Conservation (phyloP, 1,140 invertebrate genomes). For the Galleria mellonella region DNA sequence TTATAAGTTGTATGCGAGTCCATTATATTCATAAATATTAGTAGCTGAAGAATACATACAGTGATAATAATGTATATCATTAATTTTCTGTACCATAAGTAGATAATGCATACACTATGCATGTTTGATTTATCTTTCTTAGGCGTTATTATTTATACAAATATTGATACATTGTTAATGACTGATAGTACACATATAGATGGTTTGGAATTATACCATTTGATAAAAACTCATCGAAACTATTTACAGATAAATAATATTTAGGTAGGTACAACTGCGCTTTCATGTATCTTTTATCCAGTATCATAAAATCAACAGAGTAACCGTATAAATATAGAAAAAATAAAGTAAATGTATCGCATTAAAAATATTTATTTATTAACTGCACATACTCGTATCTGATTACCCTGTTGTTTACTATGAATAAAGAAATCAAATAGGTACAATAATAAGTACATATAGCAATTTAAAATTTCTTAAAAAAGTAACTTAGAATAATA, state of each 20-base stretch:
- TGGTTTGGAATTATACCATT: conserved; percentile 5
- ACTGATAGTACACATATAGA: conserved; percentile 8
- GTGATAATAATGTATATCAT: conserved; percentile 35
- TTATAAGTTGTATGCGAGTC: conserved; percentile 33
- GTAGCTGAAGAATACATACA: conserved; percentile 40
- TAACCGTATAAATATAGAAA: too few species aligned
- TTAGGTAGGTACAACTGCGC: too few species aligned
- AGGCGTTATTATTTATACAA: conserved; percentile 49
- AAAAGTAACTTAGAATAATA: too few species aligned
- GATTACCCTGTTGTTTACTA: neutral
- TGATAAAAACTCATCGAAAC: conserved; percentile 7
- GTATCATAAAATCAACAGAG: too few species aligned
- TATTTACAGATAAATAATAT: conserved; percentile 17
- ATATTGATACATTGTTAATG: conserved; percentile 19
- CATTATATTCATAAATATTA: conserved; percentile 43
- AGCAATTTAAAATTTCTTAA: too few species aligned
- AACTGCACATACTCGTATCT: neutral
- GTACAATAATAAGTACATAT: conserved; percentile 14
- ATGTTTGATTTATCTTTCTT: conserved; percentile 41
- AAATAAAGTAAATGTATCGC: too few species aligned
- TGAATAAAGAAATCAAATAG: neutral
- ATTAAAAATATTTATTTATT: too few species aligned
- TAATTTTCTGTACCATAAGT: conserved; percentile 48
- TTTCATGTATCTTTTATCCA: too few species aligned
- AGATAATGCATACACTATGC: conserved; percentile 44